phyloP scores from a whole-genome alignment of 2,113 vertebrate genomes.

The Hippocampus barbouri region DNA sequence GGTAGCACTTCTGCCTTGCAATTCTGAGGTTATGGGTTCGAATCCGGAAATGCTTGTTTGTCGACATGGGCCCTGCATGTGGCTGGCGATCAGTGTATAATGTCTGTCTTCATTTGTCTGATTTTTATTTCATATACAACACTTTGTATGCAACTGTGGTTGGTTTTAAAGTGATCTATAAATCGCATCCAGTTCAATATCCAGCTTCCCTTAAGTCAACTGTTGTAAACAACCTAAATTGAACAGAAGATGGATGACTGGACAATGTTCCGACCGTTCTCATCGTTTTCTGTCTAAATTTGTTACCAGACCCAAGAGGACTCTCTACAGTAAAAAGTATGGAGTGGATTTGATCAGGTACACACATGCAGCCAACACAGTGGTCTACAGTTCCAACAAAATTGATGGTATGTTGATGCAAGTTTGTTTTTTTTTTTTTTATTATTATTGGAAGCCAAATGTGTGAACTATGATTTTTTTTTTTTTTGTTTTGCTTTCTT shows the following conservation, averaged over 20 bases:
- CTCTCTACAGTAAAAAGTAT: conserved; percentile 98
- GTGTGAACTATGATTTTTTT: background rate
- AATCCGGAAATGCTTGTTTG: no score
- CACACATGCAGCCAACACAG: conserved; percentile 97
- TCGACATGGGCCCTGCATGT: no score
- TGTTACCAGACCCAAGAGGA: conserved; percentile 87
- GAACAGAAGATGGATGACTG: no score
- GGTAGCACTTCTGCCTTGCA: no score
- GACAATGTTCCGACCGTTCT: background rate
- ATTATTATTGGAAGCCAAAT: background rate
- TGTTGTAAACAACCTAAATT: background rate
- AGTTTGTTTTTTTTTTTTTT: background rate
- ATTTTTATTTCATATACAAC: no score
- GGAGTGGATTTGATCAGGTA: conserved; percentile 98
- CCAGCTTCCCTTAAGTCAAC: no score
- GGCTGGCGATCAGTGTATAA: no score
- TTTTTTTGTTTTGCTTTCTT: background rate
- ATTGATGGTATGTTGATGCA: conserved; percentile 87
- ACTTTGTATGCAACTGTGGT: no score
- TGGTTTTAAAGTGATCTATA: no score
- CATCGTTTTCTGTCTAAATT: background rate
- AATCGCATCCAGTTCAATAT: no score
- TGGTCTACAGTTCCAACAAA: conserved; percentile 99
- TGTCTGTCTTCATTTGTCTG: no score
- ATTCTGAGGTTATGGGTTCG: no score